Conservation (phyloP, 2,113 vertebrate genomes). For the Platysteira castanea region DNA sequence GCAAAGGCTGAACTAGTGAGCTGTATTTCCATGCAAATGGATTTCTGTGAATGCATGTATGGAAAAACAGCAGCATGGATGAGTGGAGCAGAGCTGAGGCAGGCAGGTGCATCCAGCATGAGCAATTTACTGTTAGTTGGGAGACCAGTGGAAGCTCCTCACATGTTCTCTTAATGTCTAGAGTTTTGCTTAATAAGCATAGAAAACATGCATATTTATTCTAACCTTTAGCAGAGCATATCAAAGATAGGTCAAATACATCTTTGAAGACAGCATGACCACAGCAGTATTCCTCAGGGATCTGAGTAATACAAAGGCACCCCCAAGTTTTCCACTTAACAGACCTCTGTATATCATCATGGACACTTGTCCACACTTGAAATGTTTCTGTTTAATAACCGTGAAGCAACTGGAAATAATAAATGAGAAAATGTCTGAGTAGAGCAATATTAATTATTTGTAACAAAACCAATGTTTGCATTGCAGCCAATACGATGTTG, state of each 20-base stretch:
- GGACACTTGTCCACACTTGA: background rate
- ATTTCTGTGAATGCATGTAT: background rate
- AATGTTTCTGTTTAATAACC: background rate
- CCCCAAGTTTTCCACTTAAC: background rate
- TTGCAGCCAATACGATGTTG: background rate
- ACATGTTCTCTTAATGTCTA: background rate
- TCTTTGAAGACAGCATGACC: background rate
- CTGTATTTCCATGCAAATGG: background rate
- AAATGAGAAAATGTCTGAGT: background rate
- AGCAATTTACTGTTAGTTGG: background rate
- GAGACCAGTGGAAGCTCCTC: background rate
- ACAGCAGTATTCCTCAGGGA: background rate
- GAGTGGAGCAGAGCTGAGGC: background rate
- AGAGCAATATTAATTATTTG: slow-evolving; percentile 20
- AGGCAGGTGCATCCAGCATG: background rate
- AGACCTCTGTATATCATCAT: background rate
- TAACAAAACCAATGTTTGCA: background rate
- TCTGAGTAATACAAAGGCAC: background rate
- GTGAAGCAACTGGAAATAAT: background rate
- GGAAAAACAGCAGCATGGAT: background rate
- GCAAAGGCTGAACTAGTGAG: background rate
- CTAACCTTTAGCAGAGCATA: background rate
- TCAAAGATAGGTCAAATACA: background rate
- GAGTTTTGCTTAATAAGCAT: background rate
- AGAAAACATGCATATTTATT: background rate